phyloP scores from a whole-genome alignment of 2,888 invertebrate species.

The Drosophila stalkeri region DNA sequence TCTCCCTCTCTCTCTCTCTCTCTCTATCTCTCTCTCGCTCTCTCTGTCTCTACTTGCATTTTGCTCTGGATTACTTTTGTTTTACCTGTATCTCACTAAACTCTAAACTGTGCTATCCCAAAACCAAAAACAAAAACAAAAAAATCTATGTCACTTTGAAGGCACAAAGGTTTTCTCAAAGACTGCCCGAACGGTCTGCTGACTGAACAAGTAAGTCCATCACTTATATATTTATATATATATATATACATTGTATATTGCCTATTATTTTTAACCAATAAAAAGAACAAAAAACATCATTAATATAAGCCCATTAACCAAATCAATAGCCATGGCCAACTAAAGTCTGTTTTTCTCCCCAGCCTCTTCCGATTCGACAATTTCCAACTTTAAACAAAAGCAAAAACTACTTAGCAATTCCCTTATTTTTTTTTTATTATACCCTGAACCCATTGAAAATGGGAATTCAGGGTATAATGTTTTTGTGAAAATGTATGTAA shows the following conservation, averaged over 20 bases:
- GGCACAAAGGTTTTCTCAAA: conserved; percentile 98
- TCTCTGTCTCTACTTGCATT: conserved; percentile 1
- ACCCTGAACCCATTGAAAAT: no score
- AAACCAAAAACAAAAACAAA: conserved; percentile 3
- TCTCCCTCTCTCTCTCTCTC: conserved; percentile 1
- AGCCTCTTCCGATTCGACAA: conserved; percentile 1
- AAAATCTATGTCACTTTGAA: conserved; percentile 80
- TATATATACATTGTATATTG: conserved; percentile 1
- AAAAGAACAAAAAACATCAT: conserved; percentile 1
- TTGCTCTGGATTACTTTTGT: conserved; percentile 19
- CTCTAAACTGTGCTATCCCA: conserved; percentile 35
- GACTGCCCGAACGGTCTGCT: conserved; percentile 98
- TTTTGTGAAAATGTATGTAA: background rate
- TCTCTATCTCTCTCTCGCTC: background rate
- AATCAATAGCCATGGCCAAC: background rate
- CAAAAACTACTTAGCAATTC: conserved; percentile 32
- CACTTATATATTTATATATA: conserved; percentile 4
- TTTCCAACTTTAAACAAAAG: conserved; percentile 12
- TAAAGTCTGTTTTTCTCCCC: conserved; percentile 7
- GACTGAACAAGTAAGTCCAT: conserved; percentile 92
- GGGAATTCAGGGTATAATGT: no score
- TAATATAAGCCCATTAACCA: conserved; percentile 1
- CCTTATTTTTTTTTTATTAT: background rate
- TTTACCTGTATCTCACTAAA: conserved; percentile 26
- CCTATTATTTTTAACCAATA: conserved; percentile 12